Evolutionary conservation across 2,113 vertebrate genomes (phyloP).

Genomic region (Bubo blakistoni): DNA sequence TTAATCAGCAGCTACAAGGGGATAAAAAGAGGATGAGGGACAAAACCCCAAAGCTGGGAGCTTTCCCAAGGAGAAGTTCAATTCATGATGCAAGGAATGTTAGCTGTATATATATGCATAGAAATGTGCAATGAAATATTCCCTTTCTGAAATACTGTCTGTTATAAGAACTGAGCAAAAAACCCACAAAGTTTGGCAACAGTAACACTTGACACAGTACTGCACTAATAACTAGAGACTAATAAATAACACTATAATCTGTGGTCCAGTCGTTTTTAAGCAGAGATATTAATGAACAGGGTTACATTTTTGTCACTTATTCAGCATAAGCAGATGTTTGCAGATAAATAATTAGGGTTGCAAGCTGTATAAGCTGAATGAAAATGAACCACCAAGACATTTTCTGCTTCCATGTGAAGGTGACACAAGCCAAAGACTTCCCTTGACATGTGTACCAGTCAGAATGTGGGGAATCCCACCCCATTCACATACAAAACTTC

Average conservation of each 20-base stretch:
- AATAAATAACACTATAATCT: neutral
- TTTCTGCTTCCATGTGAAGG: neutral
- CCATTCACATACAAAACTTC: neutral
- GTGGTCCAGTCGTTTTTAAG: neutral
- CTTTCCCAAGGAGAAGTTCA: neutral
- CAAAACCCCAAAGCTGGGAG: neutral
- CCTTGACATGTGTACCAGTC: fast-evolving
- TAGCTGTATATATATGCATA: neutral
- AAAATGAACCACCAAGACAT: neutral
- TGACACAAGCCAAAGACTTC: neutral
- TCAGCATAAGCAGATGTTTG: neutral
- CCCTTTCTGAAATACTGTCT: neutral
- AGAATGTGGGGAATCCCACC: neutral
- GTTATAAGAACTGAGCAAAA: neutral
- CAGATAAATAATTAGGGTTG: neutral
- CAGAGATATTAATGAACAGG: neutral
- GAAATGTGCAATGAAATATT: neutral
- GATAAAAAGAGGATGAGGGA: neutral
- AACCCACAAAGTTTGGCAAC: neutral
- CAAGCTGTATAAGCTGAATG: neutral
- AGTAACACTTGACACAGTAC: neutral
- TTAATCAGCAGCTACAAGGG: neutral
- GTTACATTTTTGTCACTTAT: neutral
- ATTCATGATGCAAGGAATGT: neutral
- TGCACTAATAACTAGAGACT: neutral